Base-by-base conservation (phyloP, 2,797 vertebrate species). In the Gymnocypris eckloni region DNA sequence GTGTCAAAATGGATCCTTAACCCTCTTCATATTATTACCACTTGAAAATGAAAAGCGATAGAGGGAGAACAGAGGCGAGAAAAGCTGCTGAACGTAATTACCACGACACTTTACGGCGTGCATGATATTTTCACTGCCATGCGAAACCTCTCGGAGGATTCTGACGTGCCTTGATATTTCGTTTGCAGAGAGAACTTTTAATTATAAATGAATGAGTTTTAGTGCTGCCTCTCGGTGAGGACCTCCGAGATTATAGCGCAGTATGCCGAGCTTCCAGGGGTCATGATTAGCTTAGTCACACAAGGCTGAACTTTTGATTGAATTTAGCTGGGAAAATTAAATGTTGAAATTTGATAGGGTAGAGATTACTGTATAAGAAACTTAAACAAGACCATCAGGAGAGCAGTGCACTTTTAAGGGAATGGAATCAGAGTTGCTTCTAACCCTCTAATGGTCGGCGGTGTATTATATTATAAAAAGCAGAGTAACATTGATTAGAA, bases 131-230 rank as follows among this genome's bases (percentile, higher is more conserved):
- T 22, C 48, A 72, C 18, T 13, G 37, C 87, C 87, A 80, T 25
- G 64, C n/a, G 37, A 81, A 87, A 56, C 33, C 79, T 84, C 70
- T 85, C 71, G 2, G 81, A 82, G 85, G 82, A 87, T 71, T 77
- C 83, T 11, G 52, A 41, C 25, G 33, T 77, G 61, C 39, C 76
- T 73, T 81, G 84, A 89, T 82, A 77, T 84, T 87, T 59, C 2
- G 43, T 82, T 80, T 81, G 73, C 43, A 45, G 50, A 15, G 37
- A 87, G 82, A 89, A 86, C 87, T 86, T 90, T 90, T 90, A 90
- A 90, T 90, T 89, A 90, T 87, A 86, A 67, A 72, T 90, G 88
- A 90, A 90, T 87, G 87, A 88, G 81, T 90, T 90, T 87, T 86
- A 50, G 61, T 54, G 85, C 87, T 50, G 86, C 33, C 78, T 52